These are phyloP conservation scores for Brachionus paranguensis DNA, from an alignment of 1,140 invertebrate species.

Conservation along the genomic window DNA sequence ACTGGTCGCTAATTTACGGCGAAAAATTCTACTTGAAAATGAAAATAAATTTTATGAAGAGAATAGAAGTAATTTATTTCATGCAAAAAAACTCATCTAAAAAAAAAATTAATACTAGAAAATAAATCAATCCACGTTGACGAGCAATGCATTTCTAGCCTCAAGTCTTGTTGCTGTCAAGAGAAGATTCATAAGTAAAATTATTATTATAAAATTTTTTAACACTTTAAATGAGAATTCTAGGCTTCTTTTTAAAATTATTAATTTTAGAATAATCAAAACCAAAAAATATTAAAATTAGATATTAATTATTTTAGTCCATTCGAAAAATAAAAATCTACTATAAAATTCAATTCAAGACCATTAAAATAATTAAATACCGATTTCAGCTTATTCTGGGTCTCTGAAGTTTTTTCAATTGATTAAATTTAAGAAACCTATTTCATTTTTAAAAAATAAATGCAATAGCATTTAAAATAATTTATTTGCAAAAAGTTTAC, in stretches of 20 bases:
- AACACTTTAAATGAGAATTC: background rate
- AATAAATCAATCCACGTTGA: background rate
- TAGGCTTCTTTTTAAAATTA: background rate
- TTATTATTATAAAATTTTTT: background rate
- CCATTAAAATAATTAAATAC: too few relatives aligned
- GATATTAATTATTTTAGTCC: background rate
- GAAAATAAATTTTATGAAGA: slow-evolving; percentile 8
- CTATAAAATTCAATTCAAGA: background rate
- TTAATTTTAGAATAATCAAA: background rate
- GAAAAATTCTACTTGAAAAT: background rate
- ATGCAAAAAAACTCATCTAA: background rate
- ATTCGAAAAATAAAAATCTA: background rate
- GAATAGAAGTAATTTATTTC: background rate
- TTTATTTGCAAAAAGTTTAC: too few relatives aligned
- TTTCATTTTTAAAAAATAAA: background rate
- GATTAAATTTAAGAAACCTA: background rate
- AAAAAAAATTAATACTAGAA: background rate
- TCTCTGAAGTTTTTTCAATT: background rate
- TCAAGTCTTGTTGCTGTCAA: background rate
- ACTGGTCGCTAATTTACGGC: background rate
- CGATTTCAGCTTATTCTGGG: too few relatives aligned
- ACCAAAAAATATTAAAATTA: too few relatives aligned
- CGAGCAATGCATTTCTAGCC: background rate
- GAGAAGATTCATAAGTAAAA: background rate
- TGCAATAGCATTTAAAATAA: too few relatives aligned